Base-by-base conservation (phyloP, 2,113 vertebrate species). In the Notothenia coriiceps region DNA sequence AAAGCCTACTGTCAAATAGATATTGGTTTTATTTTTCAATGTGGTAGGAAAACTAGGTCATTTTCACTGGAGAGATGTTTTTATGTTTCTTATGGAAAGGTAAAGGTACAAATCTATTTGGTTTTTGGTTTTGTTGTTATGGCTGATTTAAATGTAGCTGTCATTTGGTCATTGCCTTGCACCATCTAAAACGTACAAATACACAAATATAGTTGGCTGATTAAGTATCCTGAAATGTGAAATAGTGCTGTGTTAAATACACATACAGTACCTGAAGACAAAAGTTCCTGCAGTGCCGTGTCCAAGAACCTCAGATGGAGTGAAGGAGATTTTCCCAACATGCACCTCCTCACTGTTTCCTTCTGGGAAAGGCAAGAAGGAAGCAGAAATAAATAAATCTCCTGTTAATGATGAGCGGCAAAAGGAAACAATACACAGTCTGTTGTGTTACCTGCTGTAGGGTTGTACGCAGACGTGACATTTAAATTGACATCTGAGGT, bases 301-400 rank as follows among this genome's bases (percentile, higher is more conserved):
- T 70, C 98, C 98, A 52, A 99, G 94, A 67, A 98, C 95, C 0
- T 98, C 96, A 44, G 95, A 92, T 17, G 96, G 92, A 29, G 86
- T 94, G 91, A 99, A 99, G 85, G 97, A 97, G 85, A 99, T 92
- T 90, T 99, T 99, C n/a, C 98, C 98, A 67, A 99, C 96, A 0
- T 94, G 86, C 9, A 97, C 92, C 62, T 95, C 72, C 0, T 95
- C 95, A 0, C 66, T 22, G 47, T 80, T 86, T 69, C 56, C 90
- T 49, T 85, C 92, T 93, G 78, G 68, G 10, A 70, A 10, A 40
- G 6, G n/a, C 0, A 17, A 57, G 11, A 14, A 47, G 0, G 4
- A 43, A 55, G 46, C 22, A 67, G 59, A 22, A 5, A 43, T n/a
- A 13, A 59, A 50, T 72, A 1, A n/a, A 70, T 56, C 29, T 72